phyloP scores from a whole-genome alignment of 92 coral and sea anemone species.

The Isaurus tuberculatus region DNA sequence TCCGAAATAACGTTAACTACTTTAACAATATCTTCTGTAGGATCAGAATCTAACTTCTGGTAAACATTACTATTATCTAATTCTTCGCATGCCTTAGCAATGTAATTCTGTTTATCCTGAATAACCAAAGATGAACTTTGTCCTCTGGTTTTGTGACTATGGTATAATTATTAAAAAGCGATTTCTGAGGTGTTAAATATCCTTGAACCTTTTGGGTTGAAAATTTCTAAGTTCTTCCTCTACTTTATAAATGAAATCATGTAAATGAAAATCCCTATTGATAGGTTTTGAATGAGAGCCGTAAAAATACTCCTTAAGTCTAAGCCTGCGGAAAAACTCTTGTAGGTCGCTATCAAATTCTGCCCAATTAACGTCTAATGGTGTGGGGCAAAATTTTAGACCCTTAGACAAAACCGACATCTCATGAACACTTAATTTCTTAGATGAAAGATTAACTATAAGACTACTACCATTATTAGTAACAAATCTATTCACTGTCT shows the following conservation, averaged over 20 bases:
- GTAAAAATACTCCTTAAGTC: conserved; percentile 1
- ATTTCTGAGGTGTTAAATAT: not conserved
- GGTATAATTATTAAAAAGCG: not conserved
- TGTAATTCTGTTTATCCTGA: too few species aligned
- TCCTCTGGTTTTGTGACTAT: too few species aligned
- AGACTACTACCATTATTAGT: too few species aligned
- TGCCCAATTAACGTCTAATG: conserved; percentile 18
- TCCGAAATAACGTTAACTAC: too few species aligned
- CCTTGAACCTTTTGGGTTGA: not conserved
- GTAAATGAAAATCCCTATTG: not conserved
- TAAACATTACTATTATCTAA: too few species aligned
- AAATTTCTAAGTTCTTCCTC: conserved; percentile 6
- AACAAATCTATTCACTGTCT: too few species aligned
- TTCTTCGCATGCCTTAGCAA: too few species aligned
- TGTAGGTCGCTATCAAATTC: not conserved
- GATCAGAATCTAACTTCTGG: too few species aligned
- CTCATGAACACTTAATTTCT: not conserved
- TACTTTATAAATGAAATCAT: not conserved
- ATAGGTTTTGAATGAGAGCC: not conserved
- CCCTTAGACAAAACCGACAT: conserved; percentile 5
- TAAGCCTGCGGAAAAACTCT: not conserved
- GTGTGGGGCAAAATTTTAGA: conserved; percentile 11
- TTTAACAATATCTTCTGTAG: too few species aligned
- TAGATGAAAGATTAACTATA: not conserved
- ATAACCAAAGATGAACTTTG: too few species aligned